Evolutionary conservation across 2,888 invertebrate genomes (phyloP).

Genomic region (Orthosia incerta): DNA sequence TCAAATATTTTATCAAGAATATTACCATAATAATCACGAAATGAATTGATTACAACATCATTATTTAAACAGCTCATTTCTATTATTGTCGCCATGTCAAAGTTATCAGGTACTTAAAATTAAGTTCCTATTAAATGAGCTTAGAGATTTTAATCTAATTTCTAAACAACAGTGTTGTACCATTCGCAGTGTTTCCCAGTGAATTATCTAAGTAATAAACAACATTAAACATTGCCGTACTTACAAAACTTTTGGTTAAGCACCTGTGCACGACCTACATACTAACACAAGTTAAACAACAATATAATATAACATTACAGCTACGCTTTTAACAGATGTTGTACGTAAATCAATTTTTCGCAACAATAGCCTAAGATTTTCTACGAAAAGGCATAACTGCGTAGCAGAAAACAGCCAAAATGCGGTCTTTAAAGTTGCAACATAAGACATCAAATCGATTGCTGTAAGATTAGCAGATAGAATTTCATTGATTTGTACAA

Average conservation of each 20-base stretch:
- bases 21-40: slow-evolving; percentile 24
- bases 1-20: slow-evolving; percentile 31
- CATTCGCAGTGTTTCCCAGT: slow-evolving; percentile 43
- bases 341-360: slow-evolving; percentile 90
- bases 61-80: slow-evolving; percentile 41
- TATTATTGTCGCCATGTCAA: slow-evolving; percentile 31
- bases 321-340: slow-evolving; percentile 82
- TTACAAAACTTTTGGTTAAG: slow-evolving; percentile 58
- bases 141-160: slow-evolving; percentile 42
- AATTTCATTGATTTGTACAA: slow-evolving; percentile 41
- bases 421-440: slow-evolving; percentile 43
- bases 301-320: slow-evolving; percentile 75
- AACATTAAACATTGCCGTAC: slow-evolving; percentile 47
- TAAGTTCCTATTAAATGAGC: slow-evolving; percentile 49
- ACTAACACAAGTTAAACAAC: slow-evolving; percentile 72
- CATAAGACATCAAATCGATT: slow-evolving; percentile 59
- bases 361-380: slow-evolving; percentile 79
- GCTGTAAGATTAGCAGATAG: slow-evolving; percentile 52
- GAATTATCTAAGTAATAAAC: slow-evolving; percentile 56
- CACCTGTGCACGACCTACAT: slow-evolving; percentile 71
- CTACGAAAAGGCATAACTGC: slow-evolving; percentile 55
- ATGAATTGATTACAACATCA: slow-evolving; percentile 21
- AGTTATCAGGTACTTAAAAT: slow-evolving; percentile 49
- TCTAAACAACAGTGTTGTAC: slow-evolving; percentile 38
- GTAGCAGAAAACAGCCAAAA: slow-evolving; percentile 32